Percentiles rank a stretch among this genome's conserved stretches.
phyloP scores from a whole-genome alignment of 1,140 invertebrate species.

The Dreissena polymorpha region DNA sequence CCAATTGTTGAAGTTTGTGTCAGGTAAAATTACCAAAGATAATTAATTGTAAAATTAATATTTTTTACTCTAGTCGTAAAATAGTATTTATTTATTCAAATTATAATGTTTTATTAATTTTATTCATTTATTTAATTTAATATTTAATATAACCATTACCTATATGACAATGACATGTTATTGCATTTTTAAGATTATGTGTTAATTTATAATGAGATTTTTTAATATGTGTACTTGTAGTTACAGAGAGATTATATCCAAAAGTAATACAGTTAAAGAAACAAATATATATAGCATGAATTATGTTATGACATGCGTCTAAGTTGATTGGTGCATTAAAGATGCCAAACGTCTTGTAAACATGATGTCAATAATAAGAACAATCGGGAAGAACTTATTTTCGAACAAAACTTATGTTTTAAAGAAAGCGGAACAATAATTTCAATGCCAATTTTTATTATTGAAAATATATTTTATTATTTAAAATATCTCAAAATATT shows the following conservation, averaged over 20 bases:
- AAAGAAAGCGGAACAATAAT: no score
- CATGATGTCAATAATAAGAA: no score
- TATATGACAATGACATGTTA: neutral
- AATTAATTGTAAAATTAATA: neutral
- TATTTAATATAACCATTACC: neutral
- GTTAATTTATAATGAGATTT: neutral
- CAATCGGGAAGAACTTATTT: no score
- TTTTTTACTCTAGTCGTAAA: neutral
- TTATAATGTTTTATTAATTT: constrained; percentile 9
- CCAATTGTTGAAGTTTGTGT: neutral
- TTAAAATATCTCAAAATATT: no score
- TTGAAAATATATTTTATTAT: no score
- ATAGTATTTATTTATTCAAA: constrained; percentile 15
- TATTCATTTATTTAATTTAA: no score
- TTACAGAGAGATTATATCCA: no score
- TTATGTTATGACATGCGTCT: constrained; percentile 1
- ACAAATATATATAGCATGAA: neutral
- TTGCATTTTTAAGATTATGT: neutral
- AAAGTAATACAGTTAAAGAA: neutral
- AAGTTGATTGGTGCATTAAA: no score
- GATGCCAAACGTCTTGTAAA: no score
- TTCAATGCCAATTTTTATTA: no score
- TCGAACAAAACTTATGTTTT: no score
- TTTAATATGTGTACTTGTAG: neutral
- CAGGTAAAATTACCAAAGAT: neutral